phyloP scores from a whole-genome alignment of 2,888 invertebrate species.

The Gonocerus acuteangulatus region DNA sequence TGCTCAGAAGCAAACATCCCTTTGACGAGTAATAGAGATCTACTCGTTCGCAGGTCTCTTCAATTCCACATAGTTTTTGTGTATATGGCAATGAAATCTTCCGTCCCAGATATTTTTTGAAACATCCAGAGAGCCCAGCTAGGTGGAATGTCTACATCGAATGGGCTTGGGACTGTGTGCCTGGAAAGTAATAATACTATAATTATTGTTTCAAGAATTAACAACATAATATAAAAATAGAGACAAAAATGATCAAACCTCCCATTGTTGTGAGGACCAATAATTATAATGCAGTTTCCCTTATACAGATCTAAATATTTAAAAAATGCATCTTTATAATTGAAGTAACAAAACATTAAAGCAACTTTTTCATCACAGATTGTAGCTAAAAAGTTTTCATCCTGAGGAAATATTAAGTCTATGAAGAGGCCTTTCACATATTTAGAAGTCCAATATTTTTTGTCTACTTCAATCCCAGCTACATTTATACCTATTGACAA shows the following conservation, averaged over 20 bases:
- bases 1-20: too few species aligned
- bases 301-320: conserved; percentile 57
- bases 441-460: conserved; percentile 69
- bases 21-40: too few species aligned
- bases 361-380: conserved; percentile 50
- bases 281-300: conserved; percentile 61
- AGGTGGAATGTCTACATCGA: conserved; percentile 47
- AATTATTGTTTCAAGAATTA: too few species aligned
- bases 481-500: conserved; percentile 50
- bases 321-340: conserved; percentile 59
- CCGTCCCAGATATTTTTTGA: conserved; percentile 54
- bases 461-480: conserved; percentile 67
- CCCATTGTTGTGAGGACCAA: conserved; percentile 55
- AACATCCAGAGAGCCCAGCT: conserved; percentile 53
- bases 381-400: conserved; percentile 41
- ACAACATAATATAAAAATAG: too few species aligned
- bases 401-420: conserved; percentile 51
- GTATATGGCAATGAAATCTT: conserved; percentile 61
- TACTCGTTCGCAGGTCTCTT: too few species aligned
- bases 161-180: conserved; percentile 64
- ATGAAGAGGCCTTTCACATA: conserved; percentile 68
- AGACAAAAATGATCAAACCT: too few species aligned
- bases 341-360: conserved; percentile 74
- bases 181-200: too few species aligned
- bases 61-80: too few species aligned